These are phyloP conservation scores for Pogonophryne albipinna DNA, from an alignment of 2,797 vertebrate species.

Conservation along the genomic window DNA sequence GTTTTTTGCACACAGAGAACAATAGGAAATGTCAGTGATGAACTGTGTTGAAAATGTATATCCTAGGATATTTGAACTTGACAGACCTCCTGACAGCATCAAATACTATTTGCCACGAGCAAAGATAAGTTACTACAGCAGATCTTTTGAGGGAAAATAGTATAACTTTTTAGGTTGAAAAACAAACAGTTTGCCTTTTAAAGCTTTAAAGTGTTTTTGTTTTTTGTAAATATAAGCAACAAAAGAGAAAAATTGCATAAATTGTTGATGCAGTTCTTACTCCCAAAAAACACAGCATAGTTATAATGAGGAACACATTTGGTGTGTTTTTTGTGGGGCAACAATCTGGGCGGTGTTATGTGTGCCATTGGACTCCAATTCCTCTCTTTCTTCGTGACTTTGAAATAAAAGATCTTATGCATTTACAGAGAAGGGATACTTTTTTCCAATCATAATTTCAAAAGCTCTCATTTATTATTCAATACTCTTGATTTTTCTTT, in stretches of 20 bases:
- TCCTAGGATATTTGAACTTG: constrained; percentile 7
- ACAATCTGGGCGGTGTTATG: background rate
- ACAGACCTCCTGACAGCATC: constrained; percentile 10
- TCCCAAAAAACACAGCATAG: background rate
- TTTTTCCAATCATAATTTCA: too few relatives aligned
- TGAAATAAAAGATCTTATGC: too few relatives aligned
- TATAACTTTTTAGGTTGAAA: background rate
- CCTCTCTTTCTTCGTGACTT: too few relatives aligned
- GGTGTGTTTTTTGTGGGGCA: background rate
- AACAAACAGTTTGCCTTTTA: background rate
- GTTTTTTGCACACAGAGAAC: background rate
- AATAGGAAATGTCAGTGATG: background rate
- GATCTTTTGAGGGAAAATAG: background rate
- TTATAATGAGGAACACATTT: constrained; percentile 24
- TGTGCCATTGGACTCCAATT: background rate
- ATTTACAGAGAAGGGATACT: too few relatives aligned
- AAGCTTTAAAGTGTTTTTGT: background rate
- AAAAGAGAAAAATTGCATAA: constrained; percentile 1
- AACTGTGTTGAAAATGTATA: constrained; percentile 27
- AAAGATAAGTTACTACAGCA: constrained; percentile 1
- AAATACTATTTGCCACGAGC: background rate
- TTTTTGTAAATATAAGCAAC: background rate
- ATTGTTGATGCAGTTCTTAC: background rate
- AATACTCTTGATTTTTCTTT: background rate
- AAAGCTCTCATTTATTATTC: constrained; percentile 4